Base-by-base conservation (phyloP, 2,113 vertebrate genomes). In the Tinamus guttatus region DNA sequence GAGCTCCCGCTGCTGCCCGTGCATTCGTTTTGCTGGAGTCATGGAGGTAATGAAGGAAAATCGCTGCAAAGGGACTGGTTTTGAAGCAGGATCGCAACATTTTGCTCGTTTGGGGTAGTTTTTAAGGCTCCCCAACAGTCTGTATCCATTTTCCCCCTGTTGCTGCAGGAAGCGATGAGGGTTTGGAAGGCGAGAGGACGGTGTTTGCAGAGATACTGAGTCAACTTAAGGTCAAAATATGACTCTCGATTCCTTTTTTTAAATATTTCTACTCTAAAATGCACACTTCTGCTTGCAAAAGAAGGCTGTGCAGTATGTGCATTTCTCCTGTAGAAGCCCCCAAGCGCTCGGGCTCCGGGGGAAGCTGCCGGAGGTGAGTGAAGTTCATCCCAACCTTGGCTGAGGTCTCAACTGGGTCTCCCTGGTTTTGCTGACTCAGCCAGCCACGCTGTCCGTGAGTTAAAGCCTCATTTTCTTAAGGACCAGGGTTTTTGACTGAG, bases 131-230 rank as follows among this genome's bases (percentile, higher is more conserved):
- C 11, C 4, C 36, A 32, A 28, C 41, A 20, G 60, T 25, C 81
- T 41, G 9, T 20, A 1, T 0, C 3, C 1, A 0, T 40, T 18
- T 22, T 17, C 38, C 52, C 28, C 69, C 38, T 18, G 45, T 85
- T 24, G 19, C 16, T 41, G 11, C 19, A 16, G 36, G n/a, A 47
- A 8, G 22, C 5, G 1, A 6, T 8, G 25, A 15, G 27, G 17
- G 63, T 60, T 45, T 49, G 32, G 25, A 43, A 68, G 60, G 62
- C 18, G 15, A 6, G 10, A 27, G 34, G 43, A 8, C 17, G 9
- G 41, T 4, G 75, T 68, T 68, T 60, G 41, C 67, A 14, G 19
- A 24, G 49, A 6, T 36, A 40, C 20, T 17, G 60, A 65, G 19
- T 70, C 49, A 70, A 13, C 21, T 59, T 7, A 15, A 65, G 58